Evolutionary conservation across 2,797 vertebrate species (phyloP), one percentile per base, ranked within the genome.

Genomic region (Yasuhikotakia modesta): DNA sequence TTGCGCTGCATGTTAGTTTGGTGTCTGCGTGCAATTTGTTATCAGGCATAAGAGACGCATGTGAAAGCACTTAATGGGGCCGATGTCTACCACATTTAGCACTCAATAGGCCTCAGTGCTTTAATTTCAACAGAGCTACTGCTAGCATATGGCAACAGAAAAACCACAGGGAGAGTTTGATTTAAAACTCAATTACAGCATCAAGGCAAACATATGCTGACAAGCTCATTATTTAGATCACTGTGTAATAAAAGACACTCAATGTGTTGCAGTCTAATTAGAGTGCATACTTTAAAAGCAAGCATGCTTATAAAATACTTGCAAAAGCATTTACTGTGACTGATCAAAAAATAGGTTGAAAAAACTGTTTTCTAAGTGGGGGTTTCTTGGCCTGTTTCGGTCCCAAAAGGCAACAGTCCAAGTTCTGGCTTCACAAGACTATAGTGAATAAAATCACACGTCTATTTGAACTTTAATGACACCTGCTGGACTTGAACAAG

Each of bases 191-290:
- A 43, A 27, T 55, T 65, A 45, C 48, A 66, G 12, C 35, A 73
- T 14, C 2, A 67, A 75, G 35, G 27, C 17, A 79, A 79, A 65
- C 13, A 70, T 48, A 61, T 5, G 55, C 11, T 60, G 12, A 61
- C 16, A 39, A 57, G 48, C 48, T 55, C 4, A 70, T 65, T 52
- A 39, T 65, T 65, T 3, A 35, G n/a, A 21, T 35, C 58, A 7
- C 4, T 30, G 32, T 8, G 52, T 35, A 74, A 52, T 35, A 16
- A 35, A 10, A 65, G 48, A 74, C 4, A 14, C 3, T 53, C 30
- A 35, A 6, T 35, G 35, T 35, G 35, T 35, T 35, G 35, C 35
- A 35, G 35, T 5, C 35, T 35, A 35, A 35, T 5, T 5, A 2
- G 35, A 35, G 27, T 22, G 50, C 61, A 8, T 60, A 22, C 39